phyloP scores from a whole-genome alignment of 2,888 invertebrate species.

The Megastigmus dorsalis region DNA sequence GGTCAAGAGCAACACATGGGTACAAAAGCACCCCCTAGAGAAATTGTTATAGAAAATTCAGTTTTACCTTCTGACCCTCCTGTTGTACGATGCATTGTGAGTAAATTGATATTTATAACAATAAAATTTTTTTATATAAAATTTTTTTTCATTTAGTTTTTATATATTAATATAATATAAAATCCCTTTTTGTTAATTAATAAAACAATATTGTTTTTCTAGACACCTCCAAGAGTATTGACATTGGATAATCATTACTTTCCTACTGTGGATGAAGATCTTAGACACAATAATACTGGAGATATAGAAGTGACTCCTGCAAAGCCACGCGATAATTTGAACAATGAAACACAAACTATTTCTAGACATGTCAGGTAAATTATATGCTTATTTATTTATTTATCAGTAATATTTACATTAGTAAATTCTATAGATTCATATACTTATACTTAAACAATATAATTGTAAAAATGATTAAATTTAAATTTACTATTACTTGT shows the following conservation, averaged over 20 bases:
- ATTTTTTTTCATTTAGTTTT: background rate
- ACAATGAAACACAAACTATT: constrained; percentile 64
- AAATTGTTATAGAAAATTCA: constrained; percentile 90
- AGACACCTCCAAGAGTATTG: constrained; percentile 92
- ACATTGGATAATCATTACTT: constrained; percentile 91
- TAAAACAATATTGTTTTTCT: constrained; percentile 60
- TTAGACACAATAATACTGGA: constrained; percentile 71
- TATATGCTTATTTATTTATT: too few species aligned
- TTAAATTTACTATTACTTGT: too few species aligned
- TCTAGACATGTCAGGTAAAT: constrained; percentile 67
- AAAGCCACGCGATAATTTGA: constrained; percentile 58
- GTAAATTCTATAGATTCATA: too few species aligned
- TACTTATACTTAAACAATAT: too few species aligned
- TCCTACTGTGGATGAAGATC: constrained; percentile 79
- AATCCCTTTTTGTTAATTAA: background rate
- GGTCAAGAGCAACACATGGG: constrained; percentile 78
- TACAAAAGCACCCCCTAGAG: constrained; percentile 89
- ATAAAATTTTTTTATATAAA: background rate
- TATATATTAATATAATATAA: background rate
- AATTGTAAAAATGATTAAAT: too few species aligned
- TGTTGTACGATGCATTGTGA: constrained; percentile 77
- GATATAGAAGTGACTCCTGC: constrained; percentile 57
- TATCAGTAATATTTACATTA: too few species aligned
- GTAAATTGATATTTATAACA: constrained; percentile 5
- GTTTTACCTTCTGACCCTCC: constrained; percentile 83